phyloP scores from a whole-genome alignment of 2,113 vertebrate species.

The Origma solitaria region DNA sequence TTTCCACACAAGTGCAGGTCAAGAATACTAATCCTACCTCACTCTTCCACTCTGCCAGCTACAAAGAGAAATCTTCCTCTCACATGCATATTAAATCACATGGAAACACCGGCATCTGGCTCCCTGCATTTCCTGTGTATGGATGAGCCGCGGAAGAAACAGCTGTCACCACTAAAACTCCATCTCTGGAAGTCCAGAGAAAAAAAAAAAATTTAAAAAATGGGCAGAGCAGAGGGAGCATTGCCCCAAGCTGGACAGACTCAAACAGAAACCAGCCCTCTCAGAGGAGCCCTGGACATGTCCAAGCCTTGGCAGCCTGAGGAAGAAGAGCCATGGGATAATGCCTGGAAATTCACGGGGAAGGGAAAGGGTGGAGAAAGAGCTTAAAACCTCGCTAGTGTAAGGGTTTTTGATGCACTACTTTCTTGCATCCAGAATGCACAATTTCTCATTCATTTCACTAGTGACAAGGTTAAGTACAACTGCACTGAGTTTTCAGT shows the following conservation, averaged over 20 bases:
- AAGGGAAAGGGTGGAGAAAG: not conserved
- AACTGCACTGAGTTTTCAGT: not conserved
- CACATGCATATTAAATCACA: not conserved
- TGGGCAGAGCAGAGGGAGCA: not conserved
- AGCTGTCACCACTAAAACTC: not conserved
- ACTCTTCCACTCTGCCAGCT: not conserved
- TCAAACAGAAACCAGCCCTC: not conserved
- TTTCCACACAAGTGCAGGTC: not conserved
- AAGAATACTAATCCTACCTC: conserved; percentile 16
- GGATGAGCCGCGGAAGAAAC: not conserved
- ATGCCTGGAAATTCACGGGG: not conserved
- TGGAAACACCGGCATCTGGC: not conserved
- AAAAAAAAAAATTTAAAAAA: not conserved
- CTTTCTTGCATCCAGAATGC: not conserved
- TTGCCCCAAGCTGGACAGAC: not conserved
- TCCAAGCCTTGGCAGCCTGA: not conserved
- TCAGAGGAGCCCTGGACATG: not conserved
- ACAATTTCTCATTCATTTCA: not conserved
- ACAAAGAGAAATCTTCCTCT: not conserved
- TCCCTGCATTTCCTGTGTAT: not conserved
- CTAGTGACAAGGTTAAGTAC: not conserved
- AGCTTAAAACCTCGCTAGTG: not conserved
- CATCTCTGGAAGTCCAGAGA: not conserved
- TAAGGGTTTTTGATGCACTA: not conserved
- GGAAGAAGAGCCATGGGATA: not conserved